Evolutionary conservation across 2,888 invertebrate species (phyloP).

Genomic region (Andrena trimmerana): DNA sequence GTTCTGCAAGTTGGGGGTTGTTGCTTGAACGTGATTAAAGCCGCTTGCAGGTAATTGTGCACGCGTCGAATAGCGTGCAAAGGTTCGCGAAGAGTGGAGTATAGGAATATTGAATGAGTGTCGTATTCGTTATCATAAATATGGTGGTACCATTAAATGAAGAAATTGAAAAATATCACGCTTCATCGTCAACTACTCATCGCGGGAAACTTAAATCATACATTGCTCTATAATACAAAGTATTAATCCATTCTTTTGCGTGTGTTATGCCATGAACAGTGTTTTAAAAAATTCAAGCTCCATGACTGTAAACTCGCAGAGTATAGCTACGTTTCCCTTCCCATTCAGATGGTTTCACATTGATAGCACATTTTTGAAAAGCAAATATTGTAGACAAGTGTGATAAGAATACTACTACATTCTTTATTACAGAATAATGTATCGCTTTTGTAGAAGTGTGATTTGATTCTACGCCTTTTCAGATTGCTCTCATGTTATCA

Average conservation of each 20-base stretch:
- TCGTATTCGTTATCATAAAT: too few species aligned
- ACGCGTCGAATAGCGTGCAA: not conserved
- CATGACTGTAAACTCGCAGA: not conserved
- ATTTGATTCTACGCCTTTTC: too few species aligned
- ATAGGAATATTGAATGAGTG: not conserved
- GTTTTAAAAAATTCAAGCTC: not conserved
- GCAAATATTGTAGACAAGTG: not conserved
- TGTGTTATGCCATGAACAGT: not conserved
- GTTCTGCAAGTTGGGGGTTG: not conserved
- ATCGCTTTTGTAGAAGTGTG: conserved; percentile 4
- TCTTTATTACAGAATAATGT: conserved; percentile 3
- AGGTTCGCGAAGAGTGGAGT: not conserved
- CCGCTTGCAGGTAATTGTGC: not conserved
- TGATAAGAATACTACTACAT: not conserved
- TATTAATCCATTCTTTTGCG: not conserved
- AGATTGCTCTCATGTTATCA: too few species aligned
- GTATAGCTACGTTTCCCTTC: not conserved
- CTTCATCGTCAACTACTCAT: not conserved
- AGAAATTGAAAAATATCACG: too few species aligned
- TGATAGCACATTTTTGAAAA: not conserved
- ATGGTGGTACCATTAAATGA: too few species aligned
- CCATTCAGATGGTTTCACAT: not conserved
- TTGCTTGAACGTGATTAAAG: not conserved
- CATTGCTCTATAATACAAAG: not conserved
- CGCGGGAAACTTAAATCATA: not conserved